Percentiles rank a stretch among this genome's conserved stretches.
These are phyloP conservation scores for Serrognathus titanus DNA, from an alignment of 2,888 invertebrate genomes.

Conservation along the genomic window DNA sequence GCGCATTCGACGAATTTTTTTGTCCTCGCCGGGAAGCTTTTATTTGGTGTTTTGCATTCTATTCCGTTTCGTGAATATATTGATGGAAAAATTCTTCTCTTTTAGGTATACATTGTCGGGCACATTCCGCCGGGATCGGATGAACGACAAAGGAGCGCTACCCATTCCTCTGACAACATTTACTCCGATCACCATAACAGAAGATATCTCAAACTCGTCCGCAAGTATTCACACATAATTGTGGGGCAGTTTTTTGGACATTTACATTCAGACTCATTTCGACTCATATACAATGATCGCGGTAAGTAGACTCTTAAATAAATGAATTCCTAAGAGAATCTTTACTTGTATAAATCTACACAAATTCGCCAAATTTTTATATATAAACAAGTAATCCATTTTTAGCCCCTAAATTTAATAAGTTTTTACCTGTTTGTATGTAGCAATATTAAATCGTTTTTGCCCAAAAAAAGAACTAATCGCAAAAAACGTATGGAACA, in stretches of 20 bases:
- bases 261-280: slow-evolving; percentile 86
- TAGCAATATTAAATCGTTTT: too few relatives aligned
- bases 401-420: too few relatives aligned
- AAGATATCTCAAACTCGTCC: slow-evolving; percentile 70
- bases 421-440: too few relatives aligned
- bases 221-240: slow-evolving; percentile 75
- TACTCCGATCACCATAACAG: slow-evolving; percentile 74
- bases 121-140: slow-evolving; percentile 88
- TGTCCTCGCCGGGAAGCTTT: neutral
- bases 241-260: slow-evolving; percentile 92
- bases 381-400: too few relatives aligned
- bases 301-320: slow-evolving; percentile 54
- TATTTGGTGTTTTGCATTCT: too few relatives aligned
- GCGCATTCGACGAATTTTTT: neutral
- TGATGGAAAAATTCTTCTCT: slow-evolving; percentile 17
- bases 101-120: slow-evolving; percentile 84
- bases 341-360: too few relatives aligned
- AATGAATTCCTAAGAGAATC: neutral
- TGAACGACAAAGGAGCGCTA: slow-evolving; percentile 69
- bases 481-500: too few relatives aligned
- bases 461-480: too few relatives aligned
- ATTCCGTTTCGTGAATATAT: too few relatives aligned
- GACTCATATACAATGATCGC: slow-evolving; percentile 74
- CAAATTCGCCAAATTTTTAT: too few relatives aligned
- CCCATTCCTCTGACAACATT: slow-evolving; percentile 55